Evolutionary conservation across 2,888 invertebrate species (phyloP), one percentile per base, ranked within the genome.

Genomic region (Tetanocera ferruginea): DNA sequence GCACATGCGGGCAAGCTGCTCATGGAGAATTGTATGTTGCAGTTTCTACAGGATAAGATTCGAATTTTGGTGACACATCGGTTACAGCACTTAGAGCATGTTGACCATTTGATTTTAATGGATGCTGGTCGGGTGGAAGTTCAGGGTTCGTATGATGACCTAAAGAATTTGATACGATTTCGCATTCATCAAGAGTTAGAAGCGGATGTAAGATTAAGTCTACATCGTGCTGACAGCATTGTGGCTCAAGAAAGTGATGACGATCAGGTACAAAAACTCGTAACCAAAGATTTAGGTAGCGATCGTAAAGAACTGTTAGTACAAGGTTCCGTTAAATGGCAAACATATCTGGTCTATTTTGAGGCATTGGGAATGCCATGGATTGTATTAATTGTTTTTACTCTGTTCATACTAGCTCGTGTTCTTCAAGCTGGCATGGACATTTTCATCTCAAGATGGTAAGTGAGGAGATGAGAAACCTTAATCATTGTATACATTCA

Each of bases 401-500:
- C 91, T 0, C 85, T 92, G 0, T 91, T 94, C 64, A 5, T 93
- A 0, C 31, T 93, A 8, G 92, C 94, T 0, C 94, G 95, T 86
- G 88, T 89, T 0, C 88, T 92, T 0, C 93, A 93, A 5, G 94
- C 94, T n/a, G 91, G 92, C 0, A 91, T 93, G 19, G 96, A 96
- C 83, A 94, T 92, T 81, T 96, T 95, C 91, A 91, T 95, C 0
- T 93, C 94, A 83, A 93, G 91, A 85, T 95, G 95, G 95, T 93
- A 85, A 81, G 84, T 83, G 28, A n/a, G 14, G 9, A 5, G 60
- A 43, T 2, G 23, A 37, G n/a, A 43, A 69, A 23, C 17, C 51
- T n/a, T 9, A 23, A n/a, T n/a, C n/a, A n/a, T n/a, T 64, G 6
- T 8, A 60, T 14, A 19, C 25, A 23, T 60, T 60, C 60, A 19